These are phyloP conservation scores for Dicerorhinus sumatrensis DNA, from an alignment of 2,113 vertebrate genomes.

Conservation along the genomic window DNA sequence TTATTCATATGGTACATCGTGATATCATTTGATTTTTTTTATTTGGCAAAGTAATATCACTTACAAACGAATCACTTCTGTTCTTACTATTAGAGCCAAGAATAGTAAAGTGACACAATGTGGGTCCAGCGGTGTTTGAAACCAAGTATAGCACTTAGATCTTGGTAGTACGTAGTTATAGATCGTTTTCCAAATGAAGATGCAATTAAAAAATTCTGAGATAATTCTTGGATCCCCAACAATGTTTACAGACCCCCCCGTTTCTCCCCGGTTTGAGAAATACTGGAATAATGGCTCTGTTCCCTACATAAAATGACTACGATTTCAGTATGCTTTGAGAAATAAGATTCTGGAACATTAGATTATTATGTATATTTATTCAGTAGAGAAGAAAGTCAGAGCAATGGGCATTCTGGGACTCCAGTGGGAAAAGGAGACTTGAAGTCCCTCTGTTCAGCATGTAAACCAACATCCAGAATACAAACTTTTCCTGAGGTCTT, in stretches of 20 bases:
- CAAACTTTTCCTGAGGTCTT: background rate
- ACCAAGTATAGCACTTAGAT: background rate
- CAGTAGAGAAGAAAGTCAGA: background rate
- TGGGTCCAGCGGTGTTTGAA: background rate
- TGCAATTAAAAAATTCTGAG: background rate
- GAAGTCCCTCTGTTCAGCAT: background rate
- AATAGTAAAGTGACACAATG: background rate
- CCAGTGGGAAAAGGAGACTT: background rate
- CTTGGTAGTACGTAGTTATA: background rate
- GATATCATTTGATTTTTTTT: background rate
- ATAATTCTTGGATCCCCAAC: background rate
- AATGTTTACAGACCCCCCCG: background rate
- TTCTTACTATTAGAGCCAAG: background rate
- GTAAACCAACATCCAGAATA: background rate
- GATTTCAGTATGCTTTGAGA: background rate
- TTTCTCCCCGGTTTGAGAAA: background rate
- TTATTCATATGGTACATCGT: background rate
- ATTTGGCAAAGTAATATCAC: background rate
- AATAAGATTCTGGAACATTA: background rate
- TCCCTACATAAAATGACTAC: background rate
- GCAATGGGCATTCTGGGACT: background rate
- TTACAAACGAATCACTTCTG: background rate
- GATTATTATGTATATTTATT: background rate
- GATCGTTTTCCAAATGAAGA: constrained; percentile 37
- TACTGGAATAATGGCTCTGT: background rate